These are phyloP conservation scores for Chaetodon auriga DNA, from an alignment of 2,113 vertebrate species.

Conservation along the genomic window DNA sequence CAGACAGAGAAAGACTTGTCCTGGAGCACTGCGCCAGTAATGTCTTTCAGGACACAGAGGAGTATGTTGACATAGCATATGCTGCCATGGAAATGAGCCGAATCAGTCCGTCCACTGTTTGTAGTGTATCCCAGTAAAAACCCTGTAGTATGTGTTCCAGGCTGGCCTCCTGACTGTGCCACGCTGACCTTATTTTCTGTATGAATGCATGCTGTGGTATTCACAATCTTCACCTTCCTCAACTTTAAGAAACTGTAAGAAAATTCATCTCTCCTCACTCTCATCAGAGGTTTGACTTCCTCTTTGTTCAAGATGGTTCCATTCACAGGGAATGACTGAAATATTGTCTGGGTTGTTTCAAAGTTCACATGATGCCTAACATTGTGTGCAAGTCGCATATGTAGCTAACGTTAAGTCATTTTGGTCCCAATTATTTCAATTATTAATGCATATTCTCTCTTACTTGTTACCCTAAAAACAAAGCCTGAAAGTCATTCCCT, in stretches of 20 bases:
- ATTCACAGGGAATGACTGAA: neutral
- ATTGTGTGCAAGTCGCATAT: neutral
- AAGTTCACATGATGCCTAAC: neutral
- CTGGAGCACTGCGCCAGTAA: neutral
- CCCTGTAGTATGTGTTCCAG: neutral
- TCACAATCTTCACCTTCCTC: neutral
- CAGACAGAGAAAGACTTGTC: conserved; percentile 6
- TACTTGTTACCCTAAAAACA: neutral
- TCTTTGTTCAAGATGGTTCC: neutral
- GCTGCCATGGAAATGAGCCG: neutral
- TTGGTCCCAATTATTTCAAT: neutral
- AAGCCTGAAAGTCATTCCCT: neutral
- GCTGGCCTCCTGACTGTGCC: neutral
- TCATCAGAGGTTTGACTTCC: neutral
- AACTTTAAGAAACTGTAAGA: neutral
- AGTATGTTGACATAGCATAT: neutral
- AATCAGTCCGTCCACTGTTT: neutral
- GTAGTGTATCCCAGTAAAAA: neutral
- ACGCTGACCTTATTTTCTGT: neutral
- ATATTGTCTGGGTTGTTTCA: neutral
- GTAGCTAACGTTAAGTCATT: neutral
- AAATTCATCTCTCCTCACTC: neutral
- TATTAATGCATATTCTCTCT: neutral
- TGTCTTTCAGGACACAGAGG: neutral
- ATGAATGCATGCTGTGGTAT: neutral